These are phyloP conservation scores for Rhynchotus rufescens DNA, from an alignment of 2,797 vertebrate species.

Conservation along the genomic window DNA sequence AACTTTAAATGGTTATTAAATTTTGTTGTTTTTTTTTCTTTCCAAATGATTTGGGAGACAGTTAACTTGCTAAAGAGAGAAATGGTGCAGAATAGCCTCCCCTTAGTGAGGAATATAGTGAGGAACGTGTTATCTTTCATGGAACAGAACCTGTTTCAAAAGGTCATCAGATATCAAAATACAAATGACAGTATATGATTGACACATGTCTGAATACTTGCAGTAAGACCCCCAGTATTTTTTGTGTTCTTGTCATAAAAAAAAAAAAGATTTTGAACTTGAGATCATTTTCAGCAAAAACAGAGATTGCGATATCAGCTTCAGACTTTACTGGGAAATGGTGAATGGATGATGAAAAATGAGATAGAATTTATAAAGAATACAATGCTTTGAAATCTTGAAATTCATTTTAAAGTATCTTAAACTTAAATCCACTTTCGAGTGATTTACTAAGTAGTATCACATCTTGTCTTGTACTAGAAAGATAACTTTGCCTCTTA, in stretches of 20 bases:
- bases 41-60: background rate
- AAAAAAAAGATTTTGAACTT: background rate
- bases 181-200: background rate
- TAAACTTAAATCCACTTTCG: conserved; percentile 36
- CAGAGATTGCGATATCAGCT: conserved; percentile 37
- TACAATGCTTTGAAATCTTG: conserved; percentile 23
- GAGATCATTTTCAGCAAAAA: conserved; percentile 30
- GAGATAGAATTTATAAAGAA: conserved; percentile 33
- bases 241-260: conserved; percentile 20
- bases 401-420: conserved; percentile 43
- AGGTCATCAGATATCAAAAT: conserved; percentile 18
- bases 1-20: background rate
- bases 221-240: background rate
- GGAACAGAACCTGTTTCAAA: background rate
- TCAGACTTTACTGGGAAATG: conserved; percentile 5
- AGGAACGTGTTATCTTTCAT: background rate
- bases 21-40: background rate
- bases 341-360: conserved; percentile 37
- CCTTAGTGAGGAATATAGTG: background rate
- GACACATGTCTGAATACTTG: background rate
- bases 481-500: conserved; percentile 34
- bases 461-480: background rate
- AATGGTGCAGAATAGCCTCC: background rate
- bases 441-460: background rate
- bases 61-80: background rate